phyloP scores from a whole-genome alignment of 2,797 vertebrate species.

The Diglossa cyanea region DNA sequence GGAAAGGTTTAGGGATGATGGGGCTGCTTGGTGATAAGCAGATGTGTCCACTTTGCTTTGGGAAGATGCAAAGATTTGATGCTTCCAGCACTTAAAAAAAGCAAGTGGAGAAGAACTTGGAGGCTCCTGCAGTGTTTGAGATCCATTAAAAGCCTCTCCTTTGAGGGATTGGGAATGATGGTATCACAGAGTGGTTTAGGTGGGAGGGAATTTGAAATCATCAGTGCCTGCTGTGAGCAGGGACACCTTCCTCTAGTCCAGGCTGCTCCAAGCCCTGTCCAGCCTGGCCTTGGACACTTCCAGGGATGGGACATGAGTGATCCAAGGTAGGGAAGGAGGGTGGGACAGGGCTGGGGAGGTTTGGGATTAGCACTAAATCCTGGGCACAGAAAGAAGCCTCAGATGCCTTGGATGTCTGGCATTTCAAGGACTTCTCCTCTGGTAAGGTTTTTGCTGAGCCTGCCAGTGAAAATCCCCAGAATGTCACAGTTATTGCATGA shows the following conservation, averaged over 20 bases:
- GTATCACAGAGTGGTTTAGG: not conserved
- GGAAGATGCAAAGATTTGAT: not conserved
- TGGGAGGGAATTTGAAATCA: not conserved
- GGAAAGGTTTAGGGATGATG: not conserved
- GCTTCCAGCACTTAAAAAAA: not conserved
- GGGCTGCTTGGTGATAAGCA: not conserved
- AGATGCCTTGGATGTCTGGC: not conserved
- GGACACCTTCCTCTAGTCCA: not conserved
- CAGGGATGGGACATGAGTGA: not conserved
- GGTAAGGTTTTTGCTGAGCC: not conserved
- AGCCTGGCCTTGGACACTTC: not conserved
- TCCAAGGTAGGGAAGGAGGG: rapidly evolving
- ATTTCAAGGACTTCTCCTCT: not conserved
- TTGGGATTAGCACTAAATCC: not conserved
- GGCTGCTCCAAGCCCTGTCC: rapidly evolving
- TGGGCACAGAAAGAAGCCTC: not conserved
- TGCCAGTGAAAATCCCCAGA: not conserved
- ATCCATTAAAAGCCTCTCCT: not conserved
- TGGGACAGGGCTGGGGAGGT: not conserved
- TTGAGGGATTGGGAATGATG: not conserved
- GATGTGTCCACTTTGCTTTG: rapidly evolving
- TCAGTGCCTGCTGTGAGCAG: not conserved
- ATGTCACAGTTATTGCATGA: not conserved
- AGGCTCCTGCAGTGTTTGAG: not conserved
- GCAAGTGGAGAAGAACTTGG: not conserved